Evolutionary conservation across 2,888 invertebrate species (phyloP).

Genomic region (Cantharis rustica): DNA sequence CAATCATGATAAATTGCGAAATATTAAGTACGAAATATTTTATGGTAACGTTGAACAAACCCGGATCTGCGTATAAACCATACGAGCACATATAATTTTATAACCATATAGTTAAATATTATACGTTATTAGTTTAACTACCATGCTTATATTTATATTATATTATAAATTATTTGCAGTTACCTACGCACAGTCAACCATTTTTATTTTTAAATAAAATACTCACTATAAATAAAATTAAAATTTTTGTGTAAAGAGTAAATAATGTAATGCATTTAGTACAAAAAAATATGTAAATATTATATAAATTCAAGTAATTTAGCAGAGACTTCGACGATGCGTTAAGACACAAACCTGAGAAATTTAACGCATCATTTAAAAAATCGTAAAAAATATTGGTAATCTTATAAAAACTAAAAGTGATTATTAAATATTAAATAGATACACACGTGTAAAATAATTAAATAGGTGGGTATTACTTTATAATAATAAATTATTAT

Average conservation of each 20-base stretch:
- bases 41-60: slow-evolving; percentile 2
- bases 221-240: too few species aligned
- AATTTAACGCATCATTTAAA: not conserved
- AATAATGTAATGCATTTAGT: not conserved
- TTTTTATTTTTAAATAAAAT: too few species aligned
- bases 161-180: not conserved
- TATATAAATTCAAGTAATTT: not conserved
- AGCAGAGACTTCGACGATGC: not conserved
- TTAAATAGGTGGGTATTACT: not conserved
- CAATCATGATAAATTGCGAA: not conserved
- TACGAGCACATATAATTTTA: not conserved
- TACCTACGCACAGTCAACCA: too few species aligned
- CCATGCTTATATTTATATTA: too few species aligned
- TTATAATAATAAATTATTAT: not conserved
- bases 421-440: too few species aligned
- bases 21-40: not conserved
- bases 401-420: too few species aligned
- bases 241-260: not conserved
- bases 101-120: not conserved
- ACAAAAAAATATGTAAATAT: not conserved
- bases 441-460: not conserved
- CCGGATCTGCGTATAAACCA: not conserved
- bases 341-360: not conserved
- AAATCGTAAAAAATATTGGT: not conserved
- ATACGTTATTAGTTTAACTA: not conserved